A percentile compares a stretch with the other conserved stretches of the same genome.
Conservation (phyloP, 2,797 vertebrate species). For the Epinephelus malabaricus region DNA sequence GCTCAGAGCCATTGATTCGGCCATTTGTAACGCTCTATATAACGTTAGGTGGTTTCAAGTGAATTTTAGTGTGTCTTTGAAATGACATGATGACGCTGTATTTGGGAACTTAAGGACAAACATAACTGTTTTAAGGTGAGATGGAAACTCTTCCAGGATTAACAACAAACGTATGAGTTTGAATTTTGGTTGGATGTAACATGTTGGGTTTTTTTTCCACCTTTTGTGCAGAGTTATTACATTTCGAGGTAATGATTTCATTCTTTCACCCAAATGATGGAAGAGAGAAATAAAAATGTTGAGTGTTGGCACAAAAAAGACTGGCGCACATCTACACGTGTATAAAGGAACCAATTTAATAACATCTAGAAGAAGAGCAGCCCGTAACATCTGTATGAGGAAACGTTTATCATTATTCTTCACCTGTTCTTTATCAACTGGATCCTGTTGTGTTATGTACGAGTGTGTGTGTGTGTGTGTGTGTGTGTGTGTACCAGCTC, state of each 20-base stretch:
- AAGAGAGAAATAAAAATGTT: not conserved
- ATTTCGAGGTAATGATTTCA: no score
- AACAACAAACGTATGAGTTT: not conserved
- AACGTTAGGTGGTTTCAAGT: slow-evolving; percentile 29
- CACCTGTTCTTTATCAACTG: slow-evolving; percentile 12
- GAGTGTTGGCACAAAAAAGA: not conserved
- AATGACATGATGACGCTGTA: slow-evolving; percentile 9
- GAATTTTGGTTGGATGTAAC: not conserved
- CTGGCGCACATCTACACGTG: not conserved
- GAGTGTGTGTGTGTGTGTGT: not conserved
- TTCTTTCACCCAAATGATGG: not conserved
- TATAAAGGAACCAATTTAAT: not conserved
- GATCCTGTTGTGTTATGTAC: not conserved
- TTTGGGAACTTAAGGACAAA: not conserved
- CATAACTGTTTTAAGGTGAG: not conserved
- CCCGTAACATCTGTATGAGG: not conserved
- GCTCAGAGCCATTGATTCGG: slow-evolving; percentile 60
- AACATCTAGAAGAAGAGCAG: no score
- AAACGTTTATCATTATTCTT: not conserved
- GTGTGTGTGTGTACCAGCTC: slow-evolving; percentile 2
- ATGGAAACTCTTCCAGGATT: not conserved
- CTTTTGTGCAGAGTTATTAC: not conserved
- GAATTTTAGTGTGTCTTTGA: slow-evolving; percentile 29
- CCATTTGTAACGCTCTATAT: slow-evolving; percentile 76
- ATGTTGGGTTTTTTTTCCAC: not conserved